phyloP scores from a whole-genome alignment of 2,113 vertebrate genomes.

The Phalacrocorax carbo region DNA sequence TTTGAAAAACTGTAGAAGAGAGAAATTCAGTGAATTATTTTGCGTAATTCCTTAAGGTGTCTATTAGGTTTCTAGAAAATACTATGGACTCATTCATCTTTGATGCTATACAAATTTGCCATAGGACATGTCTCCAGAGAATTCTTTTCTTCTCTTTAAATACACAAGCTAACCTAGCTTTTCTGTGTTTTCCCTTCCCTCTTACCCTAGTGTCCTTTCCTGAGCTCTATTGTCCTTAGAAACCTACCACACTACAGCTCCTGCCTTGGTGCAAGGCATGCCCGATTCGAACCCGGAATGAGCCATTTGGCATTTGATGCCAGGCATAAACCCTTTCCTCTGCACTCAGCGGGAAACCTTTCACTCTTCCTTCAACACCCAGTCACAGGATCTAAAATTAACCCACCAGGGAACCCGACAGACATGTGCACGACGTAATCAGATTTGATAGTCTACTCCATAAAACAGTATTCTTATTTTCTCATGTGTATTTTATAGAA shows the following conservation, averaged over 20 bases:
- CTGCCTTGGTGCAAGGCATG: background rate
- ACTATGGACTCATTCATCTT: background rate
- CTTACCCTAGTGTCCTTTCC: background rate
- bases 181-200: background rate
- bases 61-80: background rate
- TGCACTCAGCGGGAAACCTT: background rate
- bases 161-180: accelerated
- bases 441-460: background rate
- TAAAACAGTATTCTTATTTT: background rate
- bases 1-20: background rate
- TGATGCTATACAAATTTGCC: background rate
- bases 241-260: background rate
- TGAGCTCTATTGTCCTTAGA: background rate
- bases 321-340: background rate
- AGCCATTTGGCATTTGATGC: background rate
- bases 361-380: background rate
- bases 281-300: background rate
- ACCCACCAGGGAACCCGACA: background rate
- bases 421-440: background rate
- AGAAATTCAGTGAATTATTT: background rate
- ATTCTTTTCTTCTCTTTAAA: background rate
- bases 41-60: background rate
- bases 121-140: background rate
- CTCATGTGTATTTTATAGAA: background rate
- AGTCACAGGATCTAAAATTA: background rate